Conservation (phyloP, 2,797 vertebrate species). For the Rhadinocentrus ornatus region DNA sequence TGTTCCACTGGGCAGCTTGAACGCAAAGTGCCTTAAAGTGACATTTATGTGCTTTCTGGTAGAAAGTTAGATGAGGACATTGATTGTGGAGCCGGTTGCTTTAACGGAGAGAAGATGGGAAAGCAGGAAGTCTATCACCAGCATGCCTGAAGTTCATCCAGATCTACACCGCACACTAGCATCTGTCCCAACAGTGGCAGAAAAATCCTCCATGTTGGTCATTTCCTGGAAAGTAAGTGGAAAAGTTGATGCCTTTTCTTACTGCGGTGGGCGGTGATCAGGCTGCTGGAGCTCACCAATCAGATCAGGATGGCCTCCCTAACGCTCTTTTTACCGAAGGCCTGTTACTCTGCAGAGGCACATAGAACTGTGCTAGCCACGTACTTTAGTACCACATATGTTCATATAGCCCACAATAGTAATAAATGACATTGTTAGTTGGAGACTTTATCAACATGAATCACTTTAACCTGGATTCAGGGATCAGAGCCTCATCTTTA, state of each 20-base stretch:
- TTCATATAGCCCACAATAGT: neutral
- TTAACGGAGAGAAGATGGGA: neutral
- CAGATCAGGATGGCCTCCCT: neutral
- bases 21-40: conserved; percentile 10
- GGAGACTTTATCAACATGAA: neutral
- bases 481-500: neutral
- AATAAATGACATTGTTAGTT: no score
- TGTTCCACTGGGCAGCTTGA: conserved; percentile 1
- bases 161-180: neutral
- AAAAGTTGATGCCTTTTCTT: neutral
- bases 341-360: neutral
- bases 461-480: no score
- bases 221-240: neutral
- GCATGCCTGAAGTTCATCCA: neutral
- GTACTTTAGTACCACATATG: neutral
- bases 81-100: neutral
- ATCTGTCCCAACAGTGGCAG: neutral
- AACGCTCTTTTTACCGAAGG: neutral
- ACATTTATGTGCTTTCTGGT: neutral
- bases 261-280: neutral
- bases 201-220: neutral
- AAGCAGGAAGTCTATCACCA: neutral
- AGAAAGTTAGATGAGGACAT: neutral
- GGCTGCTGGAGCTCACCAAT: neutral
- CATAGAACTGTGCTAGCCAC: neutral